phyloP scores from a whole-genome alignment of 2,113 vertebrate species.

The Prinia subflava region DNA sequence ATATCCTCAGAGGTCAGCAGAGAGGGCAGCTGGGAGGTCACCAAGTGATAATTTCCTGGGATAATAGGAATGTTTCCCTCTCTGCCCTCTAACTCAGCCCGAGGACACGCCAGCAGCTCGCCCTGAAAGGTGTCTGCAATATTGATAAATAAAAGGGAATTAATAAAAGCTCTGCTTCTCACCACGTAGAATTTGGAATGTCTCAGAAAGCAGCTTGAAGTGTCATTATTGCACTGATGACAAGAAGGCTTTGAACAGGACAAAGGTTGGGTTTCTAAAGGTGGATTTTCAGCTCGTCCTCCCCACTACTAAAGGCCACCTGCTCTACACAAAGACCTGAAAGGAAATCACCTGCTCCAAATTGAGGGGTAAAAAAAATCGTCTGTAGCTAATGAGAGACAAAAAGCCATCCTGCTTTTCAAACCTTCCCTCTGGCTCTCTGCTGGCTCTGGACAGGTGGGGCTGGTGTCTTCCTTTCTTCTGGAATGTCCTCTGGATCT shows the following conservation, averaged over 20 bases:
- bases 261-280: not conserved
- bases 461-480: not conserved
- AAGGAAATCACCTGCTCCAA: not conserved
- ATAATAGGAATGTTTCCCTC: conserved; percentile 18
- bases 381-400: not conserved
- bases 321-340: not conserved
- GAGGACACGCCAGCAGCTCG: not conserved
- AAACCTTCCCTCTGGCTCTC: not conserved
- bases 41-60: conserved; percentile 39
- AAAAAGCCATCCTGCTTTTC: not conserved
- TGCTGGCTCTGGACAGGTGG: not conserved
- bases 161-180: not conserved
- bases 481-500: not conserved
- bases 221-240: not conserved
- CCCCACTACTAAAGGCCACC: not conserved
- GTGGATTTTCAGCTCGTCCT: not conserved
- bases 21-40: conserved; percentile 60
- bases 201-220: not conserved
- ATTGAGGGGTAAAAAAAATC: not conserved
- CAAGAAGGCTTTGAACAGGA: not conserved
- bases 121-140: not conserved
- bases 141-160: conserved; percentile 23
- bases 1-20: conserved; percentile 72
- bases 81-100: not conserved
- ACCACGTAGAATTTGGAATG: fast-evolving